Conservation (phyloP, 2,888 invertebrate genomes). For the Ectobius pallidus region DNA sequence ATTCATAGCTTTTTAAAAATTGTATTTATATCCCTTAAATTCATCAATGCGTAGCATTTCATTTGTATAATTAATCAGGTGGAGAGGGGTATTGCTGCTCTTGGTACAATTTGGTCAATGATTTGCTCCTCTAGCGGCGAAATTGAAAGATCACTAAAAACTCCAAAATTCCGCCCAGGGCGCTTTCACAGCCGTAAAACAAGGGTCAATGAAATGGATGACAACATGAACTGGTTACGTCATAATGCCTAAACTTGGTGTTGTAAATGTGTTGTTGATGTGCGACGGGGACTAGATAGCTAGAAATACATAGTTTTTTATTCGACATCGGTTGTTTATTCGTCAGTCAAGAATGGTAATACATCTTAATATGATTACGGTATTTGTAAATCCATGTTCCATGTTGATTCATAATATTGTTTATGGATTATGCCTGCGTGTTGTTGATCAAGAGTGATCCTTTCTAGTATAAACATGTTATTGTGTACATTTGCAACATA, state of each 20-base stretch:
- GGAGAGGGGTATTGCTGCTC: no score
- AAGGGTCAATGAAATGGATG: slow-evolving; percentile 40
- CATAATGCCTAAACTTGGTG: slow-evolving; percentile 38
- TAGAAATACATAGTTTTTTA: slow-evolving; percentile 9
- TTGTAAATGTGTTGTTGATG: slow-evolving; percentile 35
- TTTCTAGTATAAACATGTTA: not conserved
- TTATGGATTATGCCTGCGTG: no score
- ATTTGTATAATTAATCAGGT: no score
- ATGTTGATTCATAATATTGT: no score
- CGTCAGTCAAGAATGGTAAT: slow-evolving; percentile 11
- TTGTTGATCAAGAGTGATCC: no score
- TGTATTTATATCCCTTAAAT: no score
- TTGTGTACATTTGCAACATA: not conserved
- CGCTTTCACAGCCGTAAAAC: slow-evolving; percentile 37
- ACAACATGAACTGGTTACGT: slow-evolving; percentile 39
- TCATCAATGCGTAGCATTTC: no score
- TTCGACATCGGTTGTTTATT: not conserved
- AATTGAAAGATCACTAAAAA: not conserved
- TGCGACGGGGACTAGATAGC: slow-evolving; percentile 30
- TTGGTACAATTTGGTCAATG: not conserved
- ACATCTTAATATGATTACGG: no score
- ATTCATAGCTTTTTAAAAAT: no score
- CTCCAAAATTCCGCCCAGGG: slow-evolving; percentile 37
- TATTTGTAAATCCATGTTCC: no score
- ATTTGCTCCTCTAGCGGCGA: slow-evolving; percentile 11